Evolutionary conservation across 2,113 vertebrate genomes (phyloP).

Genomic region (Nerophis ophidion): DNA sequence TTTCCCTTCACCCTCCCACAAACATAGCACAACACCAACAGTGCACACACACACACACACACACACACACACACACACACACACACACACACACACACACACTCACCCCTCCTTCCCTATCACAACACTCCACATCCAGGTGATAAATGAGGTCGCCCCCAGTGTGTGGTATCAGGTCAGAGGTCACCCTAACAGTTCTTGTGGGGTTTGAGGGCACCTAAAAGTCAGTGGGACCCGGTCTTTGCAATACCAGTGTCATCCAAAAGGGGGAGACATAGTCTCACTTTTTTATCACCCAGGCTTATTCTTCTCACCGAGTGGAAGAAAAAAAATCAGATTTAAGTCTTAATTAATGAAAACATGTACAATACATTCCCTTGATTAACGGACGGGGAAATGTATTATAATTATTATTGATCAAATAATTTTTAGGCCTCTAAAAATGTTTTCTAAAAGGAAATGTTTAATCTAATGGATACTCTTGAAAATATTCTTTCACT

Average conservation of each 20-base stretch:
- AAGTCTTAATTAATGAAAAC: background rate
- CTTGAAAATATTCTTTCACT: no score
- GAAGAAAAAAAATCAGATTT: no score
- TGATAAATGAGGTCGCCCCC: slow-evolving; percentile 59
- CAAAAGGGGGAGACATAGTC: slow-evolving; percentile 59
- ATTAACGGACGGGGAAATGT: no score
- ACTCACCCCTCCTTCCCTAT: slow-evolving; percentile 12
- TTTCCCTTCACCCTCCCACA: slow-evolving; percentile 27
- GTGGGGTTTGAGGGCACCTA: slow-evolving; percentile 35
- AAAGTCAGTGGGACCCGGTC: slow-evolving; percentile 30
- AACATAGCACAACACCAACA: slow-evolving; percentile 20
- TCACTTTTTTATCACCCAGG: background rate
- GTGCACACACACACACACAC: slow-evolving; percentile 9
- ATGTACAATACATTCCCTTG: background rate
- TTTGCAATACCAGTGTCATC: background rate
- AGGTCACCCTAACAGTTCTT: slow-evolving; percentile 42
- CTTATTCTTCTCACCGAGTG: background rate
- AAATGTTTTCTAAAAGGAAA: no score
- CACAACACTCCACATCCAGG: slow-evolving; percentile 54
- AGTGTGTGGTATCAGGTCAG: slow-evolving; percentile 45
- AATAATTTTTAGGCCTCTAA: no score
- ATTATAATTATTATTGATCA: no score
- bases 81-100: background rate
- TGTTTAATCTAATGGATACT: no score
- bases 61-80: slow-evolving; percentile 1